A percentile compares a stretch with the other conserved stretches of the same genome.
These are phyloP conservation scores for Drosophila flavopinicola DNA, from an alignment of 2,888 invertebrate species.

Conservation along the genomic window DNA sequence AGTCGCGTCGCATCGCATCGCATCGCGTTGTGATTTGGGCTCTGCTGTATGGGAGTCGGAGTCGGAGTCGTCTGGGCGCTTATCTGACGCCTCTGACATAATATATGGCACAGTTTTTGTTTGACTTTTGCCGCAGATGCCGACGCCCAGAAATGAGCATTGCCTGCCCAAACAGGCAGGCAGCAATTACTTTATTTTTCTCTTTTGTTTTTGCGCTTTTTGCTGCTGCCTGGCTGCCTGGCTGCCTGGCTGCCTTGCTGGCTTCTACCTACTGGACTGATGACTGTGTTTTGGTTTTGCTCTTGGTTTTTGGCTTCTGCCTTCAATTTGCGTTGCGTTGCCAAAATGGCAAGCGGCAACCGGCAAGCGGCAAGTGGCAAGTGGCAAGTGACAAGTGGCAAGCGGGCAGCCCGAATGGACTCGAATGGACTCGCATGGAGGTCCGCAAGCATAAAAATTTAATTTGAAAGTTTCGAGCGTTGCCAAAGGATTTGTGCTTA, in stretches of 20 bases:
- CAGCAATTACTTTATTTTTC: conserved; percentile 55
- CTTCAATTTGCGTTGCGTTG: conserved; percentile 35
- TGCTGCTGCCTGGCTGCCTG: too few species aligned
- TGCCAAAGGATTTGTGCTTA: conserved; percentile 45
- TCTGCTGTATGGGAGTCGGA: conserved; percentile 21
- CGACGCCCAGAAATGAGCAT: conserved; percentile 48
- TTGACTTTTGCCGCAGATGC: conserved; percentile 61
- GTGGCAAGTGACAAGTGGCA: conserved; percentile 22
- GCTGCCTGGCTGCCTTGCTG: conserved; percentile 11
- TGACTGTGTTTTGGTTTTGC: conserved; percentile 42
- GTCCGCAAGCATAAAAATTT: conserved; percentile 36
- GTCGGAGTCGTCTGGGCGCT: conserved; percentile 52
- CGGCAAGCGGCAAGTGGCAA: too few species aligned
- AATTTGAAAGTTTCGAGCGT: conserved; percentile 38
- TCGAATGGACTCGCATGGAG: too few species aligned
- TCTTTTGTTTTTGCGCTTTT: conserved; percentile 2
- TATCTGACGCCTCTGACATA: conserved; percentile 80
- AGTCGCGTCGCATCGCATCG: too few species aligned
- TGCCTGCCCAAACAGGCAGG: too few species aligned
- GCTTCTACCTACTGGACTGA: conserved; percentile 28
- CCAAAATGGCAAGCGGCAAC: conserved; percentile 34
- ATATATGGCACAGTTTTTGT: conserved; percentile 75
- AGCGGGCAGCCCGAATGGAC: conserved; percentile 18
- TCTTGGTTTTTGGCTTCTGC: conserved; percentile 13
- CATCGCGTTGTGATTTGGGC: conserved; percentile 23